A percentile compares a stretch with the other conserved stretches of the same genome.
These are phyloP conservation scores for Nasonovia ribisnigri DNA, from an alignment of 2,888 invertebrate genomes.

Conservation along the genomic window DNA sequence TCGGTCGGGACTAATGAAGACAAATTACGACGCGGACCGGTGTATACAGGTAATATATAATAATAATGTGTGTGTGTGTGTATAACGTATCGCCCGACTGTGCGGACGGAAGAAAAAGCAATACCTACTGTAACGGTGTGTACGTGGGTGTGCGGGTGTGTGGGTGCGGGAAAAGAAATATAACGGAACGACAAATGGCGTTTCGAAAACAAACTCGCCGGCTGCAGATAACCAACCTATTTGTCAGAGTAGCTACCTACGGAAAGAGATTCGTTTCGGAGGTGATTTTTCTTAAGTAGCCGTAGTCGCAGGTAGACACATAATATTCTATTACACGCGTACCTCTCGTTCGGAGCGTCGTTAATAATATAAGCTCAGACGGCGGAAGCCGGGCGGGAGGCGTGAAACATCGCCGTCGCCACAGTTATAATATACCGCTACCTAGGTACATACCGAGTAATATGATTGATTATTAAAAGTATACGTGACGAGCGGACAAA, in stretches of 20 bases:
- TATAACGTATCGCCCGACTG: neutral
- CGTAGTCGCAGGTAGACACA: neutral
- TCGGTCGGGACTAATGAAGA: conserved; percentile 61
- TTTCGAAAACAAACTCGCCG: conserved; percentile 29
- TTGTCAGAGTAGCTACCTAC: neutral
- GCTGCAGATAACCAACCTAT: conserved; percentile 33
- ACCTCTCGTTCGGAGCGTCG: neutral
- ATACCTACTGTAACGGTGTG: neutral
- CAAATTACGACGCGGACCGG: conserved; percentile 43
- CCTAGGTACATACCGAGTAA: neutral
- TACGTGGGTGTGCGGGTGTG: neutral
- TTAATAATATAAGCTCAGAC: neutral
- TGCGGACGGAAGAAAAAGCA: neutral
- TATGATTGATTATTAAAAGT: neutral
- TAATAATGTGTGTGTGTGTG: neutral
- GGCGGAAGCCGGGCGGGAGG: neutral
- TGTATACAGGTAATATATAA: too few species aligned
- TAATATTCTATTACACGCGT: neutral
- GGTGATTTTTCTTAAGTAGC: conserved; percentile 22
- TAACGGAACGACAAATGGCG: conserved; percentile 21
- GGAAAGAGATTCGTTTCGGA: neutral
- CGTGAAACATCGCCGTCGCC: neutral
- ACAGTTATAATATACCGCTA: neutral
- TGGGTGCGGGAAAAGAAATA: neutral
- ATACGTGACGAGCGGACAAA: neutral